Conservation (phyloP, 2,113 vertebrate genomes). For the Canis aureus region DNA sequence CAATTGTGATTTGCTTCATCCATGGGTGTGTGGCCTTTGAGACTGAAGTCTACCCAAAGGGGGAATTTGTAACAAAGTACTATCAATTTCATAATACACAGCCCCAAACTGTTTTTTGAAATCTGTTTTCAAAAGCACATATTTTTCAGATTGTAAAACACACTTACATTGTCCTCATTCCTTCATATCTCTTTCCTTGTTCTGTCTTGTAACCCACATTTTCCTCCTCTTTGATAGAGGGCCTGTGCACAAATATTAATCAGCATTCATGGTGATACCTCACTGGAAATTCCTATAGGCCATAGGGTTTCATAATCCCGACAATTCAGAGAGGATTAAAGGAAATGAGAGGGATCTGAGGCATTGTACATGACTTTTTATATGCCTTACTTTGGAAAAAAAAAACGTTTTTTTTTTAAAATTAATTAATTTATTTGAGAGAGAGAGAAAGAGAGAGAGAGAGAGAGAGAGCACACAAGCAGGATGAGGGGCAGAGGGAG, state of each 20-base stretch:
- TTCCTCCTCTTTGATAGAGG: background rate
- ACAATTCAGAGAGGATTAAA: constrained; percentile 8
- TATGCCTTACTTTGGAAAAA: background rate
- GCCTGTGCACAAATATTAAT: background rate
- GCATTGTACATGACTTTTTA: background rate
- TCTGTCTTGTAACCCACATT: background rate
- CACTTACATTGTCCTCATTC: background rate
- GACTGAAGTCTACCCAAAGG: background rate
- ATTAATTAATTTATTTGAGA: background rate
- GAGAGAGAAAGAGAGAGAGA: too few relatives aligned
- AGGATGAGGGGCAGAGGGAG: too few relatives aligned
- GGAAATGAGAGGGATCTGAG: background rate
- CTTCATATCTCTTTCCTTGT: background rate
- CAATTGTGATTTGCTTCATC: background rate
- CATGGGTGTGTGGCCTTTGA: background rate
- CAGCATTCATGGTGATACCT: background rate
- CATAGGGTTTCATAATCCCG: background rate
- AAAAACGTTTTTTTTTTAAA: background rate
- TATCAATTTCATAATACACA: background rate
- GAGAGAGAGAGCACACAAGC: too few relatives aligned
- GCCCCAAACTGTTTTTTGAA: background rate
- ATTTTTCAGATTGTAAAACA: background rate
- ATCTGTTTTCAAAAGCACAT: background rate
- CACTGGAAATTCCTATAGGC: background rate
- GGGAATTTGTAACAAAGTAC: background rate